Evolutionary conservation across 2,113 vertebrate species (phyloP).

Genomic region (Vimba vimba): DNA sequence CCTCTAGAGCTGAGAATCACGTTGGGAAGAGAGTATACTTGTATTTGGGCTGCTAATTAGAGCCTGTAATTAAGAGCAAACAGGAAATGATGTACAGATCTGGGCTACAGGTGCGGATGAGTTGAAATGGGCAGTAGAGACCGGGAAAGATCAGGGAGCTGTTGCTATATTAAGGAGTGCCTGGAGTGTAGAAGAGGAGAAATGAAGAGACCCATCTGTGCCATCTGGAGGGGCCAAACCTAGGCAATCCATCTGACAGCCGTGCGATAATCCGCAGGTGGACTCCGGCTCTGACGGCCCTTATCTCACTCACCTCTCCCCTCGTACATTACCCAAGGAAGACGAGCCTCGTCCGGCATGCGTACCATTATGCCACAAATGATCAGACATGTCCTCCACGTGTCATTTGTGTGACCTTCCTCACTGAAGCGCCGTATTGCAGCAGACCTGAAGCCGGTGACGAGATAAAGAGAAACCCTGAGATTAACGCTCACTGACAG

Average conservation of each 20-base stretch:
- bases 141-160: slow-evolving; percentile 17
- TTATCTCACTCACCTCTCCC: slow-evolving; percentile 47
- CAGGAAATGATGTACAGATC: slow-evolving; percentile 71
- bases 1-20: slow-evolving; percentile 30
- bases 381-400: slow-evolving; percentile 48
- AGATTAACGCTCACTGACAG: slow-evolving; percentile 64
- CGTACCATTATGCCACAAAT: slow-evolving; percentile 58
- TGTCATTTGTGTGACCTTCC: slow-evolving; percentile 45
- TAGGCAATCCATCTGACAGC: slow-evolving; percentile 26
- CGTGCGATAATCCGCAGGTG: slow-evolving; percentile 5
- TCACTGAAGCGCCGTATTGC: slow-evolving; percentile 52
- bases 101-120: slow-evolving; percentile 56
- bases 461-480: slow-evolving; percentile 54
- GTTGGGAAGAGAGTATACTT: slow-evolving; percentile 13
- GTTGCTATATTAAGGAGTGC: slow-evolving; percentile 45
- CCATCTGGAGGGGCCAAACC: slow-evolving; percentile 41
- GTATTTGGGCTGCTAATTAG: slow-evolving; percentile 71
- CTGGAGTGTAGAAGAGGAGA: slow-evolving; percentile 14
- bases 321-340: background rate
- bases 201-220: slow-evolving; percentile 47
- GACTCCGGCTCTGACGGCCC: slow-evolving; percentile 36
- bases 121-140: background rate
- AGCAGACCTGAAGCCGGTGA: slow-evolving; percentile 50
- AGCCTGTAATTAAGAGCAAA: slow-evolving; percentile 71
- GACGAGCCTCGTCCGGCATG: slow-evolving; percentile 17